Evolutionary conservation across 2,888 invertebrate species (phyloP).

Genomic region (Cetonia aurata): DNA sequence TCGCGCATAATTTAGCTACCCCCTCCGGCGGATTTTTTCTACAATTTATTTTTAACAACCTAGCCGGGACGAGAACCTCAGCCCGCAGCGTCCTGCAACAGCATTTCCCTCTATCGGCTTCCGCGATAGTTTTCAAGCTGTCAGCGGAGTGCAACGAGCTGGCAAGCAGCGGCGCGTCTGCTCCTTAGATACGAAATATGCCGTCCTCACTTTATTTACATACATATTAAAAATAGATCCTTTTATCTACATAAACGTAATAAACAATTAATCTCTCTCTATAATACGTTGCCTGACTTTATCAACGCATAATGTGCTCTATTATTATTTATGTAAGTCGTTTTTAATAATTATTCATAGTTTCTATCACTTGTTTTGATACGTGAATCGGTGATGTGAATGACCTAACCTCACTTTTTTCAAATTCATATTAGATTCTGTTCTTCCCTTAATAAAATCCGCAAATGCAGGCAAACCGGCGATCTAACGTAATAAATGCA

Average conservation of each 20-base stretch:
- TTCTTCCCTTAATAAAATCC: conserved; percentile 23
- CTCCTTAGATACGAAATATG: conserved; percentile 18
- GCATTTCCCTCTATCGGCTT: conserved; percentile 52
- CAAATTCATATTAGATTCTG: conserved; percentile 22
- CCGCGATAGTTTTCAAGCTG: conserved; percentile 47
- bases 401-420: conserved; percentile 50
- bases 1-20: conserved; percentile 56
- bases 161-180: conserved; percentile 25
- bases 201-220: conserved; percentile 50
- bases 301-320: conserved; percentile 54
- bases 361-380: conserved; percentile 32
- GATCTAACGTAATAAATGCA: conserved; percentile 34
- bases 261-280: conserved; percentile 53
- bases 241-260: conserved; percentile 49
- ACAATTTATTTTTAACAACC: conserved; percentile 60
- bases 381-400: conserved; percentile 31
- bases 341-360: conserved; percentile 48
- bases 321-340: conserved; percentile 57
- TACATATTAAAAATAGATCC: conserved; percentile 49
- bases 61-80: conserved; percentile 33
- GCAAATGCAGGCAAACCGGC: conserved; percentile 34
- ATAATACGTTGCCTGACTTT: conserved; percentile 46
- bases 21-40: conserved; percentile 55
- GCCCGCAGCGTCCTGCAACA: conserved; percentile 24
- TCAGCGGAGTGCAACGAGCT: conserved; percentile 7